Evolutionary conservation across 2,888 invertebrate species (phyloP).

Genomic region (Hemithea aestivaria): DNA sequence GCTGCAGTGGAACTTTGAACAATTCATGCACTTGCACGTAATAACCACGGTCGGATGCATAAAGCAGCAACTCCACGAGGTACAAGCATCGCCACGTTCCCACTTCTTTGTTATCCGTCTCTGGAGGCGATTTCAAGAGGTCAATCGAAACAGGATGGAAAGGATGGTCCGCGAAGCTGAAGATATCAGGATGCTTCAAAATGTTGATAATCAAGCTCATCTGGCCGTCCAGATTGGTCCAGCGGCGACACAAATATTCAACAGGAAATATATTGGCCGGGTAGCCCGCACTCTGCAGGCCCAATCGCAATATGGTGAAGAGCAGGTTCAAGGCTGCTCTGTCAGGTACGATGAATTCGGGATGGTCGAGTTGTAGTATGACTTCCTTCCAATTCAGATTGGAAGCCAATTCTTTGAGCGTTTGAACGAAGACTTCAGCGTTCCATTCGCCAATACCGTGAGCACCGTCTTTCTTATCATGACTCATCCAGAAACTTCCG

Average conservation of each 20-base stretch:
- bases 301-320: slow-evolving; percentile 89
- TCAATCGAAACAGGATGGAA: slow-evolving; percentile 93
- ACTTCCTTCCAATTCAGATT: slow-evolving; percentile 96
- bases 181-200: slow-evolving; percentile 94
- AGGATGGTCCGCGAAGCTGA: slow-evolving; percentile 95
- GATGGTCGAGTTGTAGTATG: slow-evolving; percentile 93
- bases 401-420: slow-evolving; percentile 92
- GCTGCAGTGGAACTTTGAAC: slow-evolving; percentile 94
- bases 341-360: slow-evolving; percentile 93
- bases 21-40: slow-evolving; percentile 91
- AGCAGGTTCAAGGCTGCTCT: slow-evolving; percentile 90
- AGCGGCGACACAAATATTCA: slow-evolving; percentile 92
- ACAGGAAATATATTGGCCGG: slow-evolving; percentile 89
- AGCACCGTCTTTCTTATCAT: slow-evolving; percentile 76
- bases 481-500: slow-evolving; percentile 81
- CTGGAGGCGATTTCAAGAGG: slow-evolving; percentile 95
- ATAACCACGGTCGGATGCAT: slow-evolving; percentile 92
- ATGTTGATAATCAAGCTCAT: slow-evolving; percentile 92
- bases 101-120: slow-evolving; percentile 95
- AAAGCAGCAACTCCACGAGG: slow-evolving; percentile 91
- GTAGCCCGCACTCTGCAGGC: slow-evolving; percentile 87
- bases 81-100: slow-evolving; percentile 96
- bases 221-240: slow-evolving; percentile 96
- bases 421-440: slow-evolving; percentile 94
- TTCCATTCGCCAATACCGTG: slow-evolving; percentile 88